Base-by-base conservation (phyloP, 2,888 invertebrate genomes). In the Euzetes globulus region DNA sequence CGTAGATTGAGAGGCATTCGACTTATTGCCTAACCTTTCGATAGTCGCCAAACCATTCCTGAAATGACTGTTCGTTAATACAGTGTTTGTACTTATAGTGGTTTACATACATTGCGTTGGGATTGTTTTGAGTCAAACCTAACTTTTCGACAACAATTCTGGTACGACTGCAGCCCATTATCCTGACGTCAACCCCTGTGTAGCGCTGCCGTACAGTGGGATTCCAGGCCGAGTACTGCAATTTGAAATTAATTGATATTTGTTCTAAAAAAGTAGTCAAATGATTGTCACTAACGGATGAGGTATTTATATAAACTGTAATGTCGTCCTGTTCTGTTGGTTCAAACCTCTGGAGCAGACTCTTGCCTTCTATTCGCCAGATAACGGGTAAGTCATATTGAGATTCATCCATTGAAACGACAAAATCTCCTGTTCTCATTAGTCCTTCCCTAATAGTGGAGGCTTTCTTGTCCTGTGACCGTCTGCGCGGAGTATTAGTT, bases 351-450 rank as follows among this genome's bases (percentile, higher is more conserved):
- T 88, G 88, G 79, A 89, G 81, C 80, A 88, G 84, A 77, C 87
- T 86, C 80, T 88, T 88, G 60, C 89, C 91, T 82, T 94, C 94
- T 58, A 94, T 91, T 83, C 92, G 88, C 94, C 94, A 95, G 80
- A 95, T 88, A 7, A 90, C 88, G 9, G 93, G 94, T 87, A 89
- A 90, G 82, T 92, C 90, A 79, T 86, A 85, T 76, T 87, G 87
- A 78, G 91, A 83, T 84, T 94, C 93, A 72, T 88, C 86, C 84
- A 91, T 91, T 81, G 92, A 87, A 52, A 92, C 90, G 77, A 94
- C 89, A 85, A 93, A 95, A 81, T 92, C 91, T 60, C 94, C 93
- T 58, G 76, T 75, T 50, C 77, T 72, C 77, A 77, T 77, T 25
- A 77, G 33, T 5, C 77, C 77, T 71, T 77, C 77, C 11, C 74